Evolutionary conservation across 2,113 vertebrate genomes (phyloP).

Genomic region (Eira barbara): DNA sequence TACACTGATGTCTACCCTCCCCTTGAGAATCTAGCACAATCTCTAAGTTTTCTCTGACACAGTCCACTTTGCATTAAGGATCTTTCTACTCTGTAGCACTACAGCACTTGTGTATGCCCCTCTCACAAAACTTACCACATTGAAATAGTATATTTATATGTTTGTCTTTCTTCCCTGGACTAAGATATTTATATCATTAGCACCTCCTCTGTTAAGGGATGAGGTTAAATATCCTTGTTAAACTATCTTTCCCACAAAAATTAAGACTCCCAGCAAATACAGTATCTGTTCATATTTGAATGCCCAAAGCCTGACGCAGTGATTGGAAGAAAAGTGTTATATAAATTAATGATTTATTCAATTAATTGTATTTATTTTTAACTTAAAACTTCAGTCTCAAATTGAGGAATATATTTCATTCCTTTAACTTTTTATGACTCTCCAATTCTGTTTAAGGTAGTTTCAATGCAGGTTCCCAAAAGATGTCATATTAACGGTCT

Average conservation of each 20-base stretch:
- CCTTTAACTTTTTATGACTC: not conserved
- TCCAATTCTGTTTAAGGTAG: not conserved
- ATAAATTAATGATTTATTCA: conserved; percentile 18
- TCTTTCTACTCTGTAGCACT: not conserved
- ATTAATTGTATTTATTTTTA: not conserved
- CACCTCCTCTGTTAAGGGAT: not conserved
- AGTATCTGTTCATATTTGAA: not conserved
- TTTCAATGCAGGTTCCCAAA: not conserved
- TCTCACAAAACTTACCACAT: not conserved
- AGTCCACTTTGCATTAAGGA: not conserved
- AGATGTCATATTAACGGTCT: not conserved
- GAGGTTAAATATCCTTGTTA: not conserved
- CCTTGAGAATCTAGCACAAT: not conserved
- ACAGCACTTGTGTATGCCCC: not conserved
- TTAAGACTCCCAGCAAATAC: not conserved
- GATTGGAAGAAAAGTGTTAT: not conserved
- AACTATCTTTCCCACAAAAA: not conserved
- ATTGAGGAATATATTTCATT: conserved; percentile 22
- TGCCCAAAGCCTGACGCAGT: not conserved
- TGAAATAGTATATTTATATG: not conserved
- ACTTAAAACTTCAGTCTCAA: not conserved
- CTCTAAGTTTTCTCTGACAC: not conserved
- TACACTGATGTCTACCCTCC: not conserved
- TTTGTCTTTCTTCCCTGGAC: not conserved
- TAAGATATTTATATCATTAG: not conserved